These are phyloP conservation scores for Nasonia oneida DNA, from an alignment of 2,888 invertebrate species.

Conservation along the genomic window DNA sequence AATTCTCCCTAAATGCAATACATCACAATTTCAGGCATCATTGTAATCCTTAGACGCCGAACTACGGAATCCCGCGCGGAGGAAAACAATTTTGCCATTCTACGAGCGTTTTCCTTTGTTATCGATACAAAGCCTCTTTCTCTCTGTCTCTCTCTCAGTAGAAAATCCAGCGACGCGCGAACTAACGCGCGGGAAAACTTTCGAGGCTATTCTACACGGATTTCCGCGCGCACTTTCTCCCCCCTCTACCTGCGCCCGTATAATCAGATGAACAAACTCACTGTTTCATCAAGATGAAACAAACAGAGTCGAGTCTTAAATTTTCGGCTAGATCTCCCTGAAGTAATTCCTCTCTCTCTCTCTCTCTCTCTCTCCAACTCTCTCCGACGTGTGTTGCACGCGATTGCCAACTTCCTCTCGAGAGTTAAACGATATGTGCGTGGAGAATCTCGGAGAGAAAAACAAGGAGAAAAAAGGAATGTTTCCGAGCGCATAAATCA, in stretches of 20 bases:
- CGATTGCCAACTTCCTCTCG: too few species aligned
- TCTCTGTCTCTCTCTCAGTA: not conserved
- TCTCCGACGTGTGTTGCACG: too few species aligned
- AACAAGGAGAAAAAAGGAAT: too few species aligned
- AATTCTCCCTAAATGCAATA: not conserved
- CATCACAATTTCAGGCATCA: not conserved
- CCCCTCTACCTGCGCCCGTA: not conserved
- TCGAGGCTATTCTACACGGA: constrained; percentile 10
- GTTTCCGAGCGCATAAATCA: too few species aligned
- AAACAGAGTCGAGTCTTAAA: not conserved
- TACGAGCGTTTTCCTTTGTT: constrained; percentile 3
- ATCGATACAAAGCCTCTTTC: not conserved
- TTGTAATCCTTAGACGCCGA: not conserved
- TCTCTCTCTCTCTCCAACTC: too few species aligned
- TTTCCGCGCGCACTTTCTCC: not conserved
- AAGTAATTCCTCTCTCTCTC: not conserved
- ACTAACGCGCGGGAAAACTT: not conserved
- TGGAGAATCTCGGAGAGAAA: too few species aligned
- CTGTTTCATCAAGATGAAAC: not conserved
- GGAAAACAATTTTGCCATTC: not conserved
- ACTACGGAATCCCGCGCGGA: not conserved
- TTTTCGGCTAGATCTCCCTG: not conserved
- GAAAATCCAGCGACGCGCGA: not conserved
- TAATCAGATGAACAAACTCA: not conserved
- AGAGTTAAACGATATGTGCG: too few species aligned